A percentile compares a stretch with the other conserved stretches of the same genome.
Conservation (phyloP, 2,797 vertebrate genomes). For the Peromyscus attwateri region DNA sequence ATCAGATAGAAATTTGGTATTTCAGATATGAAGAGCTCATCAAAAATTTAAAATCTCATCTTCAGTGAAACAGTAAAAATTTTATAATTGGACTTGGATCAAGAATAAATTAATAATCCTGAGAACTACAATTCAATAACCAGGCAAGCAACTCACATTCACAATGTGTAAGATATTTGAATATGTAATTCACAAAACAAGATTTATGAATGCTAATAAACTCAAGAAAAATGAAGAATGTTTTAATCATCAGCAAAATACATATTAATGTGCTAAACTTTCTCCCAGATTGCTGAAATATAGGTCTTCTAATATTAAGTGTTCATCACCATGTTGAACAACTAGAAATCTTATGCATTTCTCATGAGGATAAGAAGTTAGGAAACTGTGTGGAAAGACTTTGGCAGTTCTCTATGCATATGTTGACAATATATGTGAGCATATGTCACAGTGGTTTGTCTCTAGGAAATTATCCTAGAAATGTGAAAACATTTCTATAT, state of each 20-base stretch:
- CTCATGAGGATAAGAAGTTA: background rate
- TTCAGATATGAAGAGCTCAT: slow-evolving; percentile 2
- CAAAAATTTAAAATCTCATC: slow-evolving; percentile 32
- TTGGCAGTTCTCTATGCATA: background rate
- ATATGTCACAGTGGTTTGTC: background rate
- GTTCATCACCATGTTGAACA: background rate
- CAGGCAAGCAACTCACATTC: background rate
- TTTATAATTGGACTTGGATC: background rate
- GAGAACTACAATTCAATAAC: slow-evolving; percentile 11
- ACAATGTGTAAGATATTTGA: slow-evolving; percentile 13
- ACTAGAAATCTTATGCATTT: background rate
- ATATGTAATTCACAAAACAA: slow-evolving; percentile 23
- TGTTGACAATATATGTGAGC: background rate
- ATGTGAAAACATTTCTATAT: background rate
- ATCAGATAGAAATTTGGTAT: background rate
- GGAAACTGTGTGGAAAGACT: background rate
- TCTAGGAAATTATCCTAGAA: background rate
- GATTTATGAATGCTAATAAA: slow-evolving; percentile 34
- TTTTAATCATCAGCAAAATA: slow-evolving; percentile 41
- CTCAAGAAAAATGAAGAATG: background rate
- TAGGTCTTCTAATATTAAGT: background rate
- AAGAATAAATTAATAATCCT: slow-evolving; percentile 45
- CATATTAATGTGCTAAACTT: slow-evolving; percentile 4
- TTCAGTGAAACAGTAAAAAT: slow-evolving; percentile 38
- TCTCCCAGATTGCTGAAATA: slow-evolving; percentile 37